Evolutionary conservation across 1,140 invertebrate genomes (phyloP).

Genomic region (Hypsibius dujardini): DNA sequence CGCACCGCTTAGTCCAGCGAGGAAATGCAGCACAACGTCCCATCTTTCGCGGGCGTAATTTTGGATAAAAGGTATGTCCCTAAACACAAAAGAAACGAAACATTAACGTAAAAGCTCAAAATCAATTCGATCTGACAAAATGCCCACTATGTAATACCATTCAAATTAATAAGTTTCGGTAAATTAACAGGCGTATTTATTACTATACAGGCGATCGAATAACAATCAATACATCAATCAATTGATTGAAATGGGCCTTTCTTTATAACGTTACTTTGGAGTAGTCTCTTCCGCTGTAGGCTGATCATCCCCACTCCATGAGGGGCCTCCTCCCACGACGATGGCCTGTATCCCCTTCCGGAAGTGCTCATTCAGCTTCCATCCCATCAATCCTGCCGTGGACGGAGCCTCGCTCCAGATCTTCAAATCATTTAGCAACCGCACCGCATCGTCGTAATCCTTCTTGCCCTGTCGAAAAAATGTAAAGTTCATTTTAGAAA

Average conservation of each 20-base stretch:
- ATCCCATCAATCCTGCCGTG: conserved; percentile 69
- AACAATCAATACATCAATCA: too few species aligned
- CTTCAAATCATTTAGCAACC: conserved; percentile 51
- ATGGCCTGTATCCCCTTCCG: conserved; percentile 75
- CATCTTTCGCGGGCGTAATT: too few species aligned
- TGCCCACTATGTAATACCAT: too few species aligned
- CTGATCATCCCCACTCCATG: neutral
- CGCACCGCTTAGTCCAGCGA: too few species aligned
- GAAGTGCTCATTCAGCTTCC: conserved; percentile 66
- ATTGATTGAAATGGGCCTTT: too few species aligned
- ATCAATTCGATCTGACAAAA: neutral
- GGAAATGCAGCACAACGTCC: conserved; percentile 78
- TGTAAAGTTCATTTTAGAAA: too few species aligned
- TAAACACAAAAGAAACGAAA: conserved; percentile 40
- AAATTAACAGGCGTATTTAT: too few species aligned
- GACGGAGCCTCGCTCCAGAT: conserved; percentile 75
- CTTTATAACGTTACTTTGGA: conserved; percentile 19
- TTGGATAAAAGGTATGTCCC: conserved; percentile 77
- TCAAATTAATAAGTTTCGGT: too few species aligned
- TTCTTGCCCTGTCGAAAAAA: too few species aligned
- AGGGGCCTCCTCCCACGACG: conserved; percentile 56
- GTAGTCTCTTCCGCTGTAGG: conserved; percentile 22
- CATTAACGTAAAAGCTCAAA: conserved; percentile 14
- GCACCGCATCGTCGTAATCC: conserved; percentile 53
- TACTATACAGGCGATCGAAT: too few species aligned